Evolutionary conservation across 2,797 vertebrate genomes (phyloP).

Genomic region (Garrulus glandarius): DNA sequence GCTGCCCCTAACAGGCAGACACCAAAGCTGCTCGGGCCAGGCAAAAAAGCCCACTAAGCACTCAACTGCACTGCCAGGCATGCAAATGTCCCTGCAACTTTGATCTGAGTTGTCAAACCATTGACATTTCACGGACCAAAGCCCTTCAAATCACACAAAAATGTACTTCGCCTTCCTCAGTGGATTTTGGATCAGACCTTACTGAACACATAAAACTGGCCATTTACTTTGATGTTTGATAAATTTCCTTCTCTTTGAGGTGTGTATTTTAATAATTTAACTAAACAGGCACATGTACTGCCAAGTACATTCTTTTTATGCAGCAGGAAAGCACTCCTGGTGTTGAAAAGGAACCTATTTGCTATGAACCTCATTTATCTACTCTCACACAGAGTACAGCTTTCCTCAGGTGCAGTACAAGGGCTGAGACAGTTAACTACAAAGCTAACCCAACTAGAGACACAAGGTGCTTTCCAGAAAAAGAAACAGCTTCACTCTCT

Average conservation of each 20-base stretch:
- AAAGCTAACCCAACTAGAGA: not conserved
- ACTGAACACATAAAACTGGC: not conserved
- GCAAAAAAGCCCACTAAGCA: not conserved
- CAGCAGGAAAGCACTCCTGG: not conserved
- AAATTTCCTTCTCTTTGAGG: not conserved
- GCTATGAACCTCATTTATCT: not conserved
- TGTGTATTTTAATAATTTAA: slow-evolving; percentile 16
- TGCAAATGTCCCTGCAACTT: not conserved
- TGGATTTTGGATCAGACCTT: not conserved
- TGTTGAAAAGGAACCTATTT: not conserved
- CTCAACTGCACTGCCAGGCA: not conserved
- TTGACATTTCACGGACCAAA: not conserved
- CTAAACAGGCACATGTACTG: not conserved
- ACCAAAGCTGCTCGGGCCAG: not conserved
- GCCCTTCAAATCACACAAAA: not conserved
- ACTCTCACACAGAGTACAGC: not conserved
- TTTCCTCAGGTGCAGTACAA: not conserved
- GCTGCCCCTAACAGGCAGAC: not conserved
- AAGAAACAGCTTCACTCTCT: not conserved
- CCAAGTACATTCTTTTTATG: not conserved
- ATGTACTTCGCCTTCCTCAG: not conserved
- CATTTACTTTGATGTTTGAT: not conserved
- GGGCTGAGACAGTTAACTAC: not conserved
- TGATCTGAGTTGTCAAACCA: not conserved
- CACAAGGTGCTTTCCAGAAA: not conserved